Evolutionary conservation across 1,140 invertebrate species (phyloP).

Genomic region (Bombus waltoni): DNA sequence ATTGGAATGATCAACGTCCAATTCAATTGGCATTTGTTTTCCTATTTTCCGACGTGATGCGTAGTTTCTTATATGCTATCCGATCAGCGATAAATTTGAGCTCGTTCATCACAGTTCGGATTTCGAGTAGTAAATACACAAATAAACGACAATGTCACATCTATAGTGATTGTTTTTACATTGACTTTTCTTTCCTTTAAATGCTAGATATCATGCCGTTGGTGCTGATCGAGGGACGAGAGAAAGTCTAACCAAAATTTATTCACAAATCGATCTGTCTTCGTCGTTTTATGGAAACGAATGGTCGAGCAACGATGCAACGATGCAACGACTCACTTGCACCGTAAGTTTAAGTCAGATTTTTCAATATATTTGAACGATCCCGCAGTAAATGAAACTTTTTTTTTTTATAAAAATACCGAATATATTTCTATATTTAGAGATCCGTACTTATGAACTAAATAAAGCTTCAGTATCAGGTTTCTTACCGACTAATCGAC

Average conservation of each 20-base stretch:
- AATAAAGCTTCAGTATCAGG: constrained; percentile 38
- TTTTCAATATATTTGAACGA: background rate
- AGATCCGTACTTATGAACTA: constrained; percentile 40
- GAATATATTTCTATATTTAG: constrained; percentile 21
- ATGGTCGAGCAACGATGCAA: constrained; percentile 11
- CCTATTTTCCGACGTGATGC: constrained; percentile 21
- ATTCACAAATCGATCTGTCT: background rate
- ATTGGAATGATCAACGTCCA: constrained; percentile 29
- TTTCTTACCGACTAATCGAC: constrained; percentile 24
- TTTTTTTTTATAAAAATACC: constrained; percentile 33
- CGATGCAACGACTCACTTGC: background rate
- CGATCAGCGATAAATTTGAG: constrained; percentile 27
- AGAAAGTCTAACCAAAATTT: background rate
- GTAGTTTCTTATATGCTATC: background rate
- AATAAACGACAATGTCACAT: constrained; percentile 2
- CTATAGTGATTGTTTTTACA: constrained; percentile 5
- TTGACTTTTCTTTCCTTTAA: background rate
- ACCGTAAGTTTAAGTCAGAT: background rate
- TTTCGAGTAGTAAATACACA: background rate
- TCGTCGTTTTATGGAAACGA: background rate
- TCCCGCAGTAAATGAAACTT: constrained; percentile 15
- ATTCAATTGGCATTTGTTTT: constrained; percentile 22
- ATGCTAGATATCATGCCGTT: background rate
- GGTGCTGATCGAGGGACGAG: background rate
- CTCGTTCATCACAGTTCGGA: background rate